Evolutionary conservation across 2,113 vertebrate genomes (phyloP), one percentile per base, ranked within the genome.

Genomic region (Ceyx melanurus): DNA sequence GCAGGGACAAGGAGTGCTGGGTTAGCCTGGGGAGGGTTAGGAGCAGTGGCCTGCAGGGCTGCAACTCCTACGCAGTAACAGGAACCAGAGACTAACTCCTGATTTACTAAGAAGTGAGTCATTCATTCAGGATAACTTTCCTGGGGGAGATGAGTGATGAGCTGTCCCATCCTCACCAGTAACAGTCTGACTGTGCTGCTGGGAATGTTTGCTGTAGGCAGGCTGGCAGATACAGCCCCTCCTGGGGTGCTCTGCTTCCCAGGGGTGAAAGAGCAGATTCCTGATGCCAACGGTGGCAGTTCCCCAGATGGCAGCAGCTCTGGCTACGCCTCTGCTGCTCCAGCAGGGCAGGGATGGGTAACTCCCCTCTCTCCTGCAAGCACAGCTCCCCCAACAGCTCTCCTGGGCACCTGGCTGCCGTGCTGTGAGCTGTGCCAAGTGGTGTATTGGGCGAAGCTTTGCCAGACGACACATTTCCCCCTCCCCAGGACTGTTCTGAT

Each of bases 1-100:
- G 40, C 17, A 9, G n/a, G 58, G 76, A 31, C 15, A 26, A 6
- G 0, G 0, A 23, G 60, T 2, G 33, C 66, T 28, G 54, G 48
- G n/a, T 17, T 54, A 60, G 51, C 23, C 64, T 64, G 50, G 14
- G 46, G 35, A 13, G 37, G 25, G 23, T 20, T 9, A 48, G 73
- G 1, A 89, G 25, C 45, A 35, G 53, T 15, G 51, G 60, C 66
- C 72, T 9, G 33, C 54, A 79, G 54, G 48, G 40, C 29, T 93
- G 1, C 33, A 9, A 51, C 70, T 57, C 56, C 65, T 8, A n/a
- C 3, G 29, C 46, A 28, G n/a, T 53, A 73, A 15, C 18, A 53
- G 29, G 72, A 85, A 43, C n/a, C 31, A 35, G 84, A 65, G 37
- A 29, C 74, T 54, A 67, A 40, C 65, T 71, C 35, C 35, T 20